Percentiles rank a stretch among this genome's conserved stretches.
These are phyloP conservation scores for Turritopsis dohrnii DNA, from an alignment of 30 jellyfish, hydroid and myxozoan species.

Conservation along the genomic window DNA sequence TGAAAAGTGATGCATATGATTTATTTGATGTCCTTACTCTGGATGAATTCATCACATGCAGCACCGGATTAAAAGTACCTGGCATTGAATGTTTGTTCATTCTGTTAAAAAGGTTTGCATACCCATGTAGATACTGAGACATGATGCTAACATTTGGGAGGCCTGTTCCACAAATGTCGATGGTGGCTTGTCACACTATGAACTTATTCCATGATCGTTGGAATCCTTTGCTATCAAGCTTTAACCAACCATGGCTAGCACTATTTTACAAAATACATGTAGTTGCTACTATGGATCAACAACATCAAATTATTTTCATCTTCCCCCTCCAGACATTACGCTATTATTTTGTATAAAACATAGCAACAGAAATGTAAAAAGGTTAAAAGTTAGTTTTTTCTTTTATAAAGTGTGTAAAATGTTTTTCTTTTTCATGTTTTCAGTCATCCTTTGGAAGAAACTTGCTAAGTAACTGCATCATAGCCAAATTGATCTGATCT, in stretches of 20 bases:
- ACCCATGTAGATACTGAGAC: slow-evolving; percentile 48
- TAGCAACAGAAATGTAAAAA: no score
- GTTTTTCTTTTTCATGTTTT: no score
- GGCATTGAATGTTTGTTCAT: slow-evolving; percentile 31
- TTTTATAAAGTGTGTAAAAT: no score
- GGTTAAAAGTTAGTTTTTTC: no score
- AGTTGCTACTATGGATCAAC: slow-evolving; percentile 29
- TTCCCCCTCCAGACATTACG: no score
- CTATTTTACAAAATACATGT: slow-evolving; percentile 32
- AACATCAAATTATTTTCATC: no score
- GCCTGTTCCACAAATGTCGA: slow-evolving; percentile 44
- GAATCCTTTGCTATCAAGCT: slow-evolving; percentile 15
- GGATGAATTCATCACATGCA: slow-evolving; percentile 27
- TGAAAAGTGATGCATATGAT: slow-evolving; percentile 27
- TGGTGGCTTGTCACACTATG: slow-evolving; percentile 9
- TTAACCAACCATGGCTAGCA: slow-evolving; percentile 48
- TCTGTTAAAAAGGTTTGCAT: slow-evolving; percentile 37
- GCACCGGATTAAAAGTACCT: slow-evolving; percentile 34
- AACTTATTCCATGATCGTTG: slow-evolving; percentile 10
- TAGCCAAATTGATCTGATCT: no score
- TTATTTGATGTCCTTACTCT: slow-evolving; percentile 19
- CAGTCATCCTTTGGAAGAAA: no score
- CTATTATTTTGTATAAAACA: no score
- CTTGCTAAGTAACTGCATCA: no score
- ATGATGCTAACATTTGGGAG: slow-evolving; percentile 37